Base-by-base conservation (phyloP, 2,888 invertebrate species). In the Xanthorhoe designata region DNA sequence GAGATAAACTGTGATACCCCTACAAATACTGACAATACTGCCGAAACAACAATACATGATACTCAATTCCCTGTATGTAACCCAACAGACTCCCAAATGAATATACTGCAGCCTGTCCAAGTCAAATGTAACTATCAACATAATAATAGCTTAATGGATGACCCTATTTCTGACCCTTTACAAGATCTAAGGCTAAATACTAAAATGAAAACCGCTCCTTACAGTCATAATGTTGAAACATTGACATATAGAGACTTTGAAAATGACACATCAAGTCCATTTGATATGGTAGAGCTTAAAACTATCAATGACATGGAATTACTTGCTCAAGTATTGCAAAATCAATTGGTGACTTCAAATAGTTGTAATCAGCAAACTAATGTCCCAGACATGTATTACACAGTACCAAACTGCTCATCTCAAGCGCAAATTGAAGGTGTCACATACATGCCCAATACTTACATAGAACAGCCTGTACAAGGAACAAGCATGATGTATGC, bases 241-340 rank as follows among this genome's bases (percentile, higher is more conserved):
- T 76, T 94, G 70, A 94, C 93, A 19, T 92, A 95, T 82, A 96
- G 96, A 71, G 98, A 98, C 87, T 98, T 98, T 92, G 98, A 98
- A 88, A 96, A 97, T 83, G 98, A 98, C 83, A 97, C 97, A 57
- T 97, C 97, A 61, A 98, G 97, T 85, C 98, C 98, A 0, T 98
- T 98, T 90, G 98, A 98, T 91, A 98, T 97, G 90, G 96, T 98
- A 89, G 98, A 98, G 90, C 87, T 98, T 60, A 98, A 98, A 89
- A 97, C 98, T 50, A 96, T 98, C 66, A 98, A 98, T 90, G 98
- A 98, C 82, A 96, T 98, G 95, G 98, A 98, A 87, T 96, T 97
- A 83, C 90, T 98, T 71, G 98, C 98, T 13, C 96, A 97, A 88
- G 97, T 98, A 53, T 84, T 96, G 69, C 91, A 92, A 72, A 88